Evolutionary conservation across 2,797 vertebrate species (phyloP).

Genomic region (Centropyge bicolor): DNA sequence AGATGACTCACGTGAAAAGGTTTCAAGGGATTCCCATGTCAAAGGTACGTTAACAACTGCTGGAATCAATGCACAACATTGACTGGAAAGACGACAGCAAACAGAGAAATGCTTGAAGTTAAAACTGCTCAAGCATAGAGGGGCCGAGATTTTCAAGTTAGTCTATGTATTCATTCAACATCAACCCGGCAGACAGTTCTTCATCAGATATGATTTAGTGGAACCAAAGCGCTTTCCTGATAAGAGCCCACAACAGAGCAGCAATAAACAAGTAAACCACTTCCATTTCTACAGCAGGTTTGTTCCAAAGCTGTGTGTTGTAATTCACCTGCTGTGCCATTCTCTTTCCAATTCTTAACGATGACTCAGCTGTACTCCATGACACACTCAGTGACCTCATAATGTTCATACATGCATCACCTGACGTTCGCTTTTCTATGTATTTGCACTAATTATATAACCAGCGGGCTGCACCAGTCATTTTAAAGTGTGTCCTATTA

Average conservation of each 20-base stretch:
- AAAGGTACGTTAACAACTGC: constrained; percentile 72
- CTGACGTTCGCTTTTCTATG: no score
- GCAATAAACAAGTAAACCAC: neutral
- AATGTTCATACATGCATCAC: neutral
- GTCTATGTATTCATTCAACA: neutral
- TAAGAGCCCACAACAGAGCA: neutral
- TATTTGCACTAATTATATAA: neutral
- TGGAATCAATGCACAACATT: neutral
- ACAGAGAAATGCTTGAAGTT: neutral
- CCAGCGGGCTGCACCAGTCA: neutral
- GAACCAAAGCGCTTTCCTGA: neutral
- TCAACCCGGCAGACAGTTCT: neutral
- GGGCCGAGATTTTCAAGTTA: neutral
- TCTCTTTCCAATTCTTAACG: neutral
- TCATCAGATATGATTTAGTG: neutral
- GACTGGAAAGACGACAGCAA: neutral
- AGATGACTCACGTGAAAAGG: constrained; percentile 78
- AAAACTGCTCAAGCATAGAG: neutral
- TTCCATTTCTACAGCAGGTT: neutral
- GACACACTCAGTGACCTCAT: neutral
- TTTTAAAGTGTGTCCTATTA: neutral
- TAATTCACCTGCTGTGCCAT: neutral
- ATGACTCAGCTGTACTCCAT: no score
- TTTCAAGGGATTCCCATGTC: constrained; percentile 86
- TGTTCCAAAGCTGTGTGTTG: neutral